Percentiles rank a stretch among this genome's conserved stretches.
Conservation (phyloP, 2,797 vertebrate genomes). For the Propithecus perrieri region DNA sequence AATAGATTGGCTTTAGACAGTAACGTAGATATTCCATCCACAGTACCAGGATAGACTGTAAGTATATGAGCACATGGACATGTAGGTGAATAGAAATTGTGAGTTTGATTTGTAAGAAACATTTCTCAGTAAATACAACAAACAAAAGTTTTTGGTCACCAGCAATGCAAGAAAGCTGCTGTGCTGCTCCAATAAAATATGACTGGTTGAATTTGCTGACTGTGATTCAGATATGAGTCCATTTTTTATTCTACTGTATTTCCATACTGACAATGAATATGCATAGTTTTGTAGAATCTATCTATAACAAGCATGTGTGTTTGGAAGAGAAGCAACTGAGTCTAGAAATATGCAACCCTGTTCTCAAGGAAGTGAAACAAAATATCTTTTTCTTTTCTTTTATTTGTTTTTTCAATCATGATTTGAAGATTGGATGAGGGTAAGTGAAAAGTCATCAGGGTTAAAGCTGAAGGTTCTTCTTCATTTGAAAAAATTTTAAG, state of each 20-base stretch:
- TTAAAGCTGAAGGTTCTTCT: not conserved
- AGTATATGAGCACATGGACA: not conserved
- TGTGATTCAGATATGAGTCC: not conserved
- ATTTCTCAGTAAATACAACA: not conserved
- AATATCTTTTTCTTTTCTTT: not conserved
- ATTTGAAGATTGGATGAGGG: not conserved
- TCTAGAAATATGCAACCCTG: constrained; percentile 93
- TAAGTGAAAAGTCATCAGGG: not conserved
- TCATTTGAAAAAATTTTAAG: not conserved
- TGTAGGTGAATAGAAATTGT: not conserved
- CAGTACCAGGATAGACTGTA: not conserved
- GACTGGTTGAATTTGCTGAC: not conserved
- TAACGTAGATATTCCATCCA: not conserved
- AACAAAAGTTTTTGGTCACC: not conserved
- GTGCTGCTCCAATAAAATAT: not conserved
- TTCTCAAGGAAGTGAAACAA: constrained; percentile 88
- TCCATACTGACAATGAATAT: not conserved
- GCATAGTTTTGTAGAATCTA: constrained; percentile 87
- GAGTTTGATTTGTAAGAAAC: not conserved
- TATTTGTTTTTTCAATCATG: not conserved
- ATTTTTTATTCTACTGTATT: not conserved
- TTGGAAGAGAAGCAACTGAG: constrained; percentile 91
- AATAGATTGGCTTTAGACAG: not conserved
- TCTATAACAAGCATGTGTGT: constrained; percentile 91
- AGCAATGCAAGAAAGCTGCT: not conserved